phyloP scores from a whole-genome alignment of 2,888 invertebrate genomes.

The Marronus borbonicus region DNA sequence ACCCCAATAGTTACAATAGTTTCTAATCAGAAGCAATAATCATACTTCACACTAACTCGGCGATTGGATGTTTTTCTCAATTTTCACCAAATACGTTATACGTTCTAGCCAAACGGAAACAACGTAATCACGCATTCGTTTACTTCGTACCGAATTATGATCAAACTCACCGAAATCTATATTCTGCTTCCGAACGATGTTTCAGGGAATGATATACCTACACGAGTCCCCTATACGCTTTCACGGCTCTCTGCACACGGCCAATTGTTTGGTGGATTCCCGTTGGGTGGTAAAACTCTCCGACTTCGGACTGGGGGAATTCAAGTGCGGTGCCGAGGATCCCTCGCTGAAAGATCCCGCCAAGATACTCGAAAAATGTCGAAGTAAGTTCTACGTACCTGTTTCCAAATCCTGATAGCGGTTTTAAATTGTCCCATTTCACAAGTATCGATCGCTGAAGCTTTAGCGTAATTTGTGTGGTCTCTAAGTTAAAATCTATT shows the following conservation, averaged over 20 bases:
- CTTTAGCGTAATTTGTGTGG: neutral
- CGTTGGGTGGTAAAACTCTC: constrained; percentile 95
- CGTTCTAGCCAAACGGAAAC: too few relatives aligned
- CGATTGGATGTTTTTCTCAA: neutral
- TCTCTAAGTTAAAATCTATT: neutral
- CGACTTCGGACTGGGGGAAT: constrained; percentile 92
- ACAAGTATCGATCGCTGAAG: neutral
- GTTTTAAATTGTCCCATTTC: neutral
- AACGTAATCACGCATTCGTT: too few relatives aligned
- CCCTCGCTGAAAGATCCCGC: constrained; percentile 74
- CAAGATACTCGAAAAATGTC: constrained; percentile 78
- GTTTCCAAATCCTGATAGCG: neutral
- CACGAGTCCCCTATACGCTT: constrained; percentile 90
- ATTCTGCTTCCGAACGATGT: constrained; percentile 51
- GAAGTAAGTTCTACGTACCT: constrained; percentile 73
- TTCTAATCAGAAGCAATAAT: too few relatives aligned
- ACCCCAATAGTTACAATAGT: too few relatives aligned
- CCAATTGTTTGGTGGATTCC: constrained; percentile 95
- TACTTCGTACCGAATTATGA: constrained; percentile 11
- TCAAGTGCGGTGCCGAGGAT: constrained; percentile 83
- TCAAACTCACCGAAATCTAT: constrained; percentile 11
- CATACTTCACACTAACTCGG: too few relatives aligned
- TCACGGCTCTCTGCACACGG: constrained; percentile 91
- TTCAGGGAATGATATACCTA: constrained; percentile 90
- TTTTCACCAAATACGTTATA: neutral